Base-by-base conservation (phyloP, 2,113 vertebrate species). In the Pterocles burchelli region DNA sequence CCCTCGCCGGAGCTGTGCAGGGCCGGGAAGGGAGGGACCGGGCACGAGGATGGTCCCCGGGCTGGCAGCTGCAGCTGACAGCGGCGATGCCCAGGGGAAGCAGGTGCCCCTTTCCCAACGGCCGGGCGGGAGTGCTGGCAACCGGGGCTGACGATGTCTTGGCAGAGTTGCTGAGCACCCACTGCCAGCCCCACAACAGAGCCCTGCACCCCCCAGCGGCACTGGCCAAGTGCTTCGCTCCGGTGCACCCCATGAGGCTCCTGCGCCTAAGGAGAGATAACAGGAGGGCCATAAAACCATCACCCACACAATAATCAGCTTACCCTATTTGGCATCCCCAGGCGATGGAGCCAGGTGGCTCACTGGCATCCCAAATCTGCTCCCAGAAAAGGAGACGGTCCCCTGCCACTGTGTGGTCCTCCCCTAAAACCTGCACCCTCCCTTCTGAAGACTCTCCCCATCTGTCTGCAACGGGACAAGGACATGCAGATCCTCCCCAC, bases 381-480 rank as follows among this genome's bases (percentile, higher is more conserved):
- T 61, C n/a, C 58, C 8, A 6, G 34, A 61, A 46, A 34, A 48
- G 14, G 20, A 61, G 18, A 16, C 1, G 0, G 68, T 12, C 38
- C 41, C 72, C 68, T 85, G n/a, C 20, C 6, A 5, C 62, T 24
- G 11, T 4, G 1, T 19, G 31, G 62, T 52, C 61, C 77, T 46
- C 9, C 45, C 34, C 28, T 8, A 3, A 0, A 1, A 7, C n/a
- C 62, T 24, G 36, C 4, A 3, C 7, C 7, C 5, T 9, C 10
- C 3, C 21, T 65, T 9, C 62, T 34, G 15, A 74, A 62, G 36
- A 2, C 33, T 80, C 11, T 24, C 26, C 33, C 9, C 9, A 3
- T 9, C 19, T 62, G 59, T 9, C 55, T 72, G 49, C 41, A 48
- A 7, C 0, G 4, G 33, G 16, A 89, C 36, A 58, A 71, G 29